Conservation (phyloP, 2,888 invertebrate genomes). For the Liodrosophila aerea region DNA sequence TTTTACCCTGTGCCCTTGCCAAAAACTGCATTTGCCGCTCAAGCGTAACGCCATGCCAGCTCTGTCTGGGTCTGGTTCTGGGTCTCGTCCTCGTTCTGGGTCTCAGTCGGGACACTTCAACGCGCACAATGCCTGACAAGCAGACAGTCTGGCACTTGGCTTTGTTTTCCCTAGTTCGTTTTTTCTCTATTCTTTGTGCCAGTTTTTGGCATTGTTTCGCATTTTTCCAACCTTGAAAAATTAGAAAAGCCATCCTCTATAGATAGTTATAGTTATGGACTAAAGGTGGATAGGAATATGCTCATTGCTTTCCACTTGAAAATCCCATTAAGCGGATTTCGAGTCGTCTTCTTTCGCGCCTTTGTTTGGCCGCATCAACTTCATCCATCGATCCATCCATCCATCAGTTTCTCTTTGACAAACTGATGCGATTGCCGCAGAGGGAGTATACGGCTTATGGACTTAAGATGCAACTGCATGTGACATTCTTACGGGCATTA, state of each 20-base stretch:
- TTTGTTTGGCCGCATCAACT: conserved; percentile 43
- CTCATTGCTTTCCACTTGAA: conserved; percentile 66
- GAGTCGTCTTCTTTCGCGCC: conserved; percentile 44
- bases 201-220: conserved; percentile 61
- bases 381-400: conserved; percentile 41
- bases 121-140: conserved; percentile 52
- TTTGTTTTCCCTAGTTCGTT: conserved; percentile 42
- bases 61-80: conserved; percentile 27
- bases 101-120: conserved; percentile 51
- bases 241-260: conserved; percentile 24
- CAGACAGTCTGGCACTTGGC: conserved; percentile 68
- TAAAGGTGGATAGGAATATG: too few relatives aligned
- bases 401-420: conserved; percentile 33
- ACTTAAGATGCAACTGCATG: conserved; percentile 26
- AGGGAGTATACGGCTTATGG: conserved; percentile 25
- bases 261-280: conserved; percentile 13
- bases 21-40: conserved; percentile 58
- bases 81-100: conserved; percentile 15
- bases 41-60: conserved; percentile 39
- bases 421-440: conserved; percentile 47
- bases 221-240: conserved; percentile 58
- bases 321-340: conserved; percentile 70
- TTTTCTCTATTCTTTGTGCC: conserved; percentile 39
- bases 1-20: conserved; percentile 44
- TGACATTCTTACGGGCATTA: conserved; percentile 50